Base-by-base conservation (phyloP, 2,888 invertebrate species). In the Hylaea fasciaria region DNA sequence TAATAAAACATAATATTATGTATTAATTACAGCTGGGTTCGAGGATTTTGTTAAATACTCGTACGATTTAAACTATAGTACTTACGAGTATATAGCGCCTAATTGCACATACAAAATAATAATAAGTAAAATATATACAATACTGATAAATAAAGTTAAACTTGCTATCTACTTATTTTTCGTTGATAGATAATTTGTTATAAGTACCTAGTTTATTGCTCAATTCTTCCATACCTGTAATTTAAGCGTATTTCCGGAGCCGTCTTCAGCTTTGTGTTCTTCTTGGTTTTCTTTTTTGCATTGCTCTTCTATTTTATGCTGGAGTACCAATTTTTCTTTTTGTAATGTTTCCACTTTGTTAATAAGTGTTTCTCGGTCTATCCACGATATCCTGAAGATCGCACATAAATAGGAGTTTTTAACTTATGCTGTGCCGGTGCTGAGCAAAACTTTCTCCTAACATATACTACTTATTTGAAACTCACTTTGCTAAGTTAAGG, bases 261-360 rank as follows among this genome's bases (percentile, higher is more conserved):
- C 14, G 9, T 39, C 54, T 2, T 47, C 13, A 14, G 70, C 69
- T 35, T 76, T 77, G 39, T 5, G n/a, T n/a, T n/a, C 54, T 1
- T 77, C 77, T 12, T 77, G 76, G 12, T 35, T 56, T 13, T 78
- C 76, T 70, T 79, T 83, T 62, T 81, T 55, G 14, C 13, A 17
- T 8, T 69, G 0, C 12, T 87, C 86, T 0, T 87, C 87, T 10
- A 82, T 12, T 78, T 86, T 91, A 55, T 80, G 73, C 71, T 89
- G 86, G 8, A 86, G 68, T 52, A 83, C 63, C 32, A 77, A 29
- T 46, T 82, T 83, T 47, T 91, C 90, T 63, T 85, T 90, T 73
- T 89, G 85, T 32, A 85, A 48, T 35, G 81, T 80, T 41, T 91
- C 89, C 41, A 84, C 72, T 68, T 83, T 91, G 68, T 85, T 88